Evolutionary conservation across 2,888 invertebrate genomes (phyloP).

Genomic region (Auanema sp.): DNA sequence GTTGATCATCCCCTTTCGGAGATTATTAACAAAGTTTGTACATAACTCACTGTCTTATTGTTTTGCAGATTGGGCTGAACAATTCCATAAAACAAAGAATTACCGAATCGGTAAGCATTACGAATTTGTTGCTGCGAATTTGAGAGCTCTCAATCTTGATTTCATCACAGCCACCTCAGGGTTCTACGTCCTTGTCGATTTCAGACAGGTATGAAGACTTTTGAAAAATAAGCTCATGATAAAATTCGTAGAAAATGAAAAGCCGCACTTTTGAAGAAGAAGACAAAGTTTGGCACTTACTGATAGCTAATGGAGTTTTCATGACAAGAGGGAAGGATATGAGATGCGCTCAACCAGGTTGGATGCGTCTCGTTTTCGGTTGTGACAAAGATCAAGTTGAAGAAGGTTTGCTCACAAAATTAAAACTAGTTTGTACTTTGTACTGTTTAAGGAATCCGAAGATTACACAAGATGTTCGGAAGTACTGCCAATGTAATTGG

Average conservation of each 20-base stretch:
- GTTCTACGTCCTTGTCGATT: constrained; percentile 44
- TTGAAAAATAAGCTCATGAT: not conserved
- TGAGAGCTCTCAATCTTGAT: constrained; percentile 34
- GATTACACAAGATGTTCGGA: constrained; percentile 15
- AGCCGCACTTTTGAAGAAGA: constrained; percentile 25
- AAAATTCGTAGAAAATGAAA: constrained; percentile 25
- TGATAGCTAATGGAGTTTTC: constrained; percentile 49
- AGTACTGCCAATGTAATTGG: not conserved
- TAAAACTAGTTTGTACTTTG: not conserved
- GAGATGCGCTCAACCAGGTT: constrained; percentile 54
- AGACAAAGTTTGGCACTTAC: constrained; percentile 28
- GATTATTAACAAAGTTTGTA: no score
- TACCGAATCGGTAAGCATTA: constrained; percentile 37
- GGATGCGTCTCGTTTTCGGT: constrained; percentile 62
- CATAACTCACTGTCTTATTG: no score
- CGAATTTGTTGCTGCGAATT: constrained; percentile 32
- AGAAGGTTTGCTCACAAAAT: constrained; percentile 41
- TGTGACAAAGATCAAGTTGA: constrained; percentile 45
- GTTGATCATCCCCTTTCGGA: no score
- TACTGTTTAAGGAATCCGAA: constrained; percentile 15
- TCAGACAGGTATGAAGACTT: constrained; percentile 30
- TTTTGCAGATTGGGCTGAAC: constrained; percentile 35
- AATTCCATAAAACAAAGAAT: constrained; percentile 31
- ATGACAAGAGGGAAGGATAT: constrained; percentile 54
- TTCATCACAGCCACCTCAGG: constrained; percentile 37